Base-by-base conservation (phyloP, 2,113 vertebrate genomes). In the Platichthys flesus region DNA sequence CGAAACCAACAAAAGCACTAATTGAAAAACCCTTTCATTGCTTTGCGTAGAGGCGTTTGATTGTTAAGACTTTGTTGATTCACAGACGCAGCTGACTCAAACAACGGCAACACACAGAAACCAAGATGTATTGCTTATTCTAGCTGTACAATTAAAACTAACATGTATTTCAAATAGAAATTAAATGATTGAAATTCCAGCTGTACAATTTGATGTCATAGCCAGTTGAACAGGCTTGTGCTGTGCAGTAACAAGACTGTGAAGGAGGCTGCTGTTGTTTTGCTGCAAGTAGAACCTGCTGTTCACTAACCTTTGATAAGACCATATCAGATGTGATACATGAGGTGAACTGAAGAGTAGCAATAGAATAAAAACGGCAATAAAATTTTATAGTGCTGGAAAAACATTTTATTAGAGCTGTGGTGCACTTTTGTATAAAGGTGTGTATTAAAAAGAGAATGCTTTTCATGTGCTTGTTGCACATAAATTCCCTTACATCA, bases 171-270 rank as follows among this genome's bases (percentile, higher is more conserved):
- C 45, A 49, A 49, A 49, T 49, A 49, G 14, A 49, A 49, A 18
- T 49, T 6, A 18, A 5, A 49, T 49, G 1, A 49, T 16, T 18
- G 45, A 18, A 45, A 45, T 15, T 45, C 4, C 42, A 45, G 13
- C 14, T 12, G 12, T 16, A 7, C 16, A 16, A 49, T 18, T 18
- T 49, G 45, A 15, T 5, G 45, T 49, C 45, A 12, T 47, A 10
- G 37, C 37, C 31, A 31, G 31, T 31, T 31, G 42, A 12, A 31
- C 56, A 18, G 62, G 72, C 57, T 55, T 60, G 35, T 67, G 56
- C 77, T 72, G 23, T 76, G 64, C 35, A 40, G 63, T 8, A 31
- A 31, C 31, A 6, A 2, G 31, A 7, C 31, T 31, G 6, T 31
- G 31, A 31, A 31, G 31, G 5, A 31, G 31, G 31, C 40, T 75